Evolutionary conservation across 2,113 vertebrate genomes (phyloP).

Genomic region (Spizaetus ornatus): DNA sequence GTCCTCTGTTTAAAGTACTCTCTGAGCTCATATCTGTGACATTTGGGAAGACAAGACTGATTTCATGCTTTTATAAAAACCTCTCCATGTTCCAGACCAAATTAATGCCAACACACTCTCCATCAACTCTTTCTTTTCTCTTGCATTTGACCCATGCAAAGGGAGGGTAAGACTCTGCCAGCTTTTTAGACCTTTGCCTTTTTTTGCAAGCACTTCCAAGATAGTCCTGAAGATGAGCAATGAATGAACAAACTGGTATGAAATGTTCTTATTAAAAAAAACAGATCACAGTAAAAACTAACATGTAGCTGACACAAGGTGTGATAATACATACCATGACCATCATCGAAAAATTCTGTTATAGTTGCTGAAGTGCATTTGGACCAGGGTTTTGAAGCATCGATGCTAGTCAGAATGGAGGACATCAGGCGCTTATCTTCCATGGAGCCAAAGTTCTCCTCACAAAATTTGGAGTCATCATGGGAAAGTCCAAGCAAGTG

Average conservation of each 20-base stretch:
- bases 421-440: slow-evolving; percentile 99
- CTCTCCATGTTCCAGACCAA: background rate
- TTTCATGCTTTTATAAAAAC: background rate
- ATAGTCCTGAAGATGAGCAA: background rate
- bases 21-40: background rate
- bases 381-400: slow-evolving; percentile 98
- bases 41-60: background rate
- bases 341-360: slow-evolving; percentile 96
- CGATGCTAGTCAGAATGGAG: slow-evolving; percentile 95
- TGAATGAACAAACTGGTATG: background rate
- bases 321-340: slow-evolving; percentile 83
- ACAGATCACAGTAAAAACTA: accelerated
- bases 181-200: background rate
- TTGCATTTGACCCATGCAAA: background rate
- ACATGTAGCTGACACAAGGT: background rate
- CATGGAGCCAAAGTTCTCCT: slow-evolving; percentile 90
- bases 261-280: background rate
- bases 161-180: background rate
- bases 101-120: background rate
- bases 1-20: background rate
- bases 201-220: background rate
- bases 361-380: slow-evolving; percentile 96
- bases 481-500: slow-evolving; percentile 96
- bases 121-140: background rate
- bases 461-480: slow-evolving; percentile 97